Evolutionary conservation across 2,797 vertebrate genomes (phyloP).

Genomic region (Potorous gilbertii): DNA sequence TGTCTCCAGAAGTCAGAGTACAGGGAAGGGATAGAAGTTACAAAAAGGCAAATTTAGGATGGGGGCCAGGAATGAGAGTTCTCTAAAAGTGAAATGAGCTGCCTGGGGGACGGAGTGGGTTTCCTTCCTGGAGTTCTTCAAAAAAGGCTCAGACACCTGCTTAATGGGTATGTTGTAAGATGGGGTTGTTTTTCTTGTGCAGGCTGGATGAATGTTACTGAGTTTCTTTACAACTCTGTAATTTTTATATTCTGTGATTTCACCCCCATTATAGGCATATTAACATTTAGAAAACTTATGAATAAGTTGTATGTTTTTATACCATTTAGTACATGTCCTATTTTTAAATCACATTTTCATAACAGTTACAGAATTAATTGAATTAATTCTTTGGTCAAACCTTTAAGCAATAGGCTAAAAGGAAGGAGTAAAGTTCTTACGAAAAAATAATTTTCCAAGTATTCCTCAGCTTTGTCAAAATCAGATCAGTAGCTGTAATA

Average conservation of each 20-base stretch:
- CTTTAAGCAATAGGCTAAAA: too few species aligned
- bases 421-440: too few species aligned
- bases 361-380: conserved; percentile 33
- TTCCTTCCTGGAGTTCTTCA: background rate
- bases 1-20: too few species aligned
- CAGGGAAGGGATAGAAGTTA: too few species aligned
- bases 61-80: background rate
- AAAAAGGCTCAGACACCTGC: background rate
- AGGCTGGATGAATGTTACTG: background rate
- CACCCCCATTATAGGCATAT: background rate
- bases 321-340: background rate
- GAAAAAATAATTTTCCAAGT: conserved; percentile 33
- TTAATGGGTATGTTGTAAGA: too few species aligned
- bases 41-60: too few species aligned
- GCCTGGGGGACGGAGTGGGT: background rate
- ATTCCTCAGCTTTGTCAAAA: background rate
- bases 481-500: too few species aligned
- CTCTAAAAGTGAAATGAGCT: background rate
- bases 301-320: conserved; percentile 5
- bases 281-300: background rate
- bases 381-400: conserved; percentile 36
- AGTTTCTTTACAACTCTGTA: background rate
- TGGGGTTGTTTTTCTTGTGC: too few species aligned
- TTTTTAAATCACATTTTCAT: conserved; percentile 39
- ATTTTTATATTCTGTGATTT: background rate